Base-by-base conservation (phyloP, 92 coral and sea anemone genomes). In the Micromussa lordhowensis region DNA sequence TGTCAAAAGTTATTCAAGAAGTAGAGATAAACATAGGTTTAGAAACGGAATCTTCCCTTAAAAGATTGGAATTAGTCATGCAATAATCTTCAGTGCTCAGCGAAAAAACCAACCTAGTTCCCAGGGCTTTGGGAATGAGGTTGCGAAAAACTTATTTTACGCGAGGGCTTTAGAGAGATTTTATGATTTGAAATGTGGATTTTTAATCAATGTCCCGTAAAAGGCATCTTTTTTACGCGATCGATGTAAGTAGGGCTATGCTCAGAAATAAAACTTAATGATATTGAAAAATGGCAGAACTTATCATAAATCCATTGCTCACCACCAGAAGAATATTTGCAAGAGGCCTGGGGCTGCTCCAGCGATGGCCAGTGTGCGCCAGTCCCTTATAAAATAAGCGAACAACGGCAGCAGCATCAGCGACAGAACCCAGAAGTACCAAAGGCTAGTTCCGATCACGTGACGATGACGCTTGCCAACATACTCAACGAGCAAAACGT, bases 311-410 rank as follows among this genome's bases (percentile, higher is more conserved):
- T 53, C 57, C 13, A 28, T 29, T 34, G 17, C 93, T 51, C 76
- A 87, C 93, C 93, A 91, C 91, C 93, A 91, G 35, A 77, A 75
- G 88, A 91, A 82, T n/a, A 91, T 77, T 32, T 75, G 87, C 71
- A 87, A 72, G 31, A 91, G 82, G 30, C 91, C 93, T 80, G 93
- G 91, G 53, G 38, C 91, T 22, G 93, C 74, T 53, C 79, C 87
- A 17, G 75, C 93, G 36, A 87, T 86, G 54, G 93, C 64, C 63
- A 91, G 82, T 31, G 82, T 87, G 19, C 93, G 83, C 93, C 93
- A 91, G 72, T 91, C 93, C 44, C 93, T 81, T 30, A 91, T 68
- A 38, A 86, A 75, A 44, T 86, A 91, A 31, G 79, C 91, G 21
- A 86, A 44, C 77, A 86, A 54, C 18, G 88, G 7, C 68, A 87